Evolutionary conservation across 2,113 vertebrate species (phyloP).

Genomic region (Benitochromis conjunctus): DNA sequence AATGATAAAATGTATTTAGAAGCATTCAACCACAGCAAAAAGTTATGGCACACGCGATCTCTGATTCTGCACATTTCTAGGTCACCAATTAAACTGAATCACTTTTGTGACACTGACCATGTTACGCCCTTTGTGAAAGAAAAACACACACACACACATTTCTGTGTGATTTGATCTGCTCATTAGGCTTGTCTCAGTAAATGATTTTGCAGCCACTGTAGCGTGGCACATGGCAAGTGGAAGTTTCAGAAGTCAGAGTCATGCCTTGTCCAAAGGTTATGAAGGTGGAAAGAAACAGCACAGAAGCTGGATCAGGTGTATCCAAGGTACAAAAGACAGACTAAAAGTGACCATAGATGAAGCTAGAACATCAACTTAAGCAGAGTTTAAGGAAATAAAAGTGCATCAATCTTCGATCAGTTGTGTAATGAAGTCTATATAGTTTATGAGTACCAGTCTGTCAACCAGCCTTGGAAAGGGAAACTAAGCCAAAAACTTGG

Average conservation of each 20-base stretch:
- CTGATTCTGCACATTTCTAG: not conserved
- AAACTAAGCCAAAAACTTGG: not conserved
- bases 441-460: not conserved
- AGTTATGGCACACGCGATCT: not conserved
- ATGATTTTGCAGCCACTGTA: not conserved
- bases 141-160: not conserved
- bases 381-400: not conserved
- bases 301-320: not conserved
- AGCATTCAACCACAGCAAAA: not conserved
- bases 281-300: not conserved
- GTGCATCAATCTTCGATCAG: too few species aligned
- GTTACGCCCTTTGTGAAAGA: not conserved
- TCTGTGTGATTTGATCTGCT: not conserved
- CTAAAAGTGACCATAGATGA: not conserved
- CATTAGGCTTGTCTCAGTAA: not conserved
- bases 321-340: not conserved
- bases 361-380: not conserved
- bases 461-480: not conserved
- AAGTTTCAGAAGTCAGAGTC: not conserved
- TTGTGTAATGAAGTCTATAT: not conserved
- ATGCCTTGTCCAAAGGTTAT: not conserved
- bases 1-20: not conserved
- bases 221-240: not conserved
- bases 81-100: not conserved
- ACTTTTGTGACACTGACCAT: not conserved